Evolutionary conservation across 2,113 vertebrate species (phyloP).

Genomic region (Corydoras maculifer): DNA sequence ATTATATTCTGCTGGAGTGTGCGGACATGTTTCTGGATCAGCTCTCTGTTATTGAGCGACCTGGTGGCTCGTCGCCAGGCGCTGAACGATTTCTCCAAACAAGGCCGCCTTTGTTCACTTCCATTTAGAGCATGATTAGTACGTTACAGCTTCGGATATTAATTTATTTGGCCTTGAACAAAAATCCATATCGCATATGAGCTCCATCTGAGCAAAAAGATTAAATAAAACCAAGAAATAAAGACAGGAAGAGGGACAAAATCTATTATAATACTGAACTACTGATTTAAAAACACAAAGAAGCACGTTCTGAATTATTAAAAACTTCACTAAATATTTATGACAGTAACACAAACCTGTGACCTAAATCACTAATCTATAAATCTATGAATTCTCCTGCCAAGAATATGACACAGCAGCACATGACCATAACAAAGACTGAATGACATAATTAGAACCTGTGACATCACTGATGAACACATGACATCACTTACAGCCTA

Average conservation of each 20-base stretch:
- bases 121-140: conserved; percentile 42
- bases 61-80: conserved; percentile 35
- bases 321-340: no score
- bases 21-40: conserved; percentile 53
- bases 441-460: not conserved
- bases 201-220: not conserved
- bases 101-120: conserved; percentile 47
- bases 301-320: no score
- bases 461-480: not conserved
- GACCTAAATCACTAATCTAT: no score
- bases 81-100: conserved; percentile 33
- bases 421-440: not conserved
- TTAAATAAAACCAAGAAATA: not conserved
- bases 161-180: conserved; percentile 24
- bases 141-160: conserved; percentile 41
- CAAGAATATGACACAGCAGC: no score
- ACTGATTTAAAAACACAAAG: no score
- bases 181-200: not conserved
- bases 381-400: no score
- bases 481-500: no score
- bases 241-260: not conserved
- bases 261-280: not conserved
- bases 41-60: conserved; percentile 44
- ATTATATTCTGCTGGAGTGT: conserved; percentile 41
- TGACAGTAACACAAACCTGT: no score